phyloP scores from a whole-genome alignment of 2,113 vertebrate species.

The Myocastor coypus region DNA sequence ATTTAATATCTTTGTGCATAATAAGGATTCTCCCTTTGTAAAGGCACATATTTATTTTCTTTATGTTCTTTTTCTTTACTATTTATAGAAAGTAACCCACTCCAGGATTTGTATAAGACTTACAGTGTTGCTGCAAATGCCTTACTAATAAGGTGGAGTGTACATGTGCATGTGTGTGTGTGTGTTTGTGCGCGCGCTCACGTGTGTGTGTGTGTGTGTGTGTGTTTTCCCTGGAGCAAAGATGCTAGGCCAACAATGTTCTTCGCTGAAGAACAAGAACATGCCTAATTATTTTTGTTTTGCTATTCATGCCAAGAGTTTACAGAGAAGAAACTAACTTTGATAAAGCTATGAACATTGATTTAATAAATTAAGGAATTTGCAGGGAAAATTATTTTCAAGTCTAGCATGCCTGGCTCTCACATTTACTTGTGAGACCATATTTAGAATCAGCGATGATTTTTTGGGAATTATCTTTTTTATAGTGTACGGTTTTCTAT shows the following conservation, averaged over 20 bases:
- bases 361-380: not conserved
- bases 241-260: not conserved
- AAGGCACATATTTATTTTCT: constrained; percentile 5
- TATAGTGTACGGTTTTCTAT: not conserved
- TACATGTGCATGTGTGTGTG: not conserved
- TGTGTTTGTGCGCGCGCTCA: too few relatives aligned
- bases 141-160: not conserved
- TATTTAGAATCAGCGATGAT: not conserved
- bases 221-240: not conserved
- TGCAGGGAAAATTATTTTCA: not conserved
- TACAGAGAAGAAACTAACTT: constrained; percentile 18
- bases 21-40: not conserved
- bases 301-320: not conserved
- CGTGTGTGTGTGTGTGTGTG: not conserved
- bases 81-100: not conserved
- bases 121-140: not conserved
- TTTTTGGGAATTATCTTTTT: not conserved
- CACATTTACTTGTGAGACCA: not conserved
- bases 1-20: not conserved
- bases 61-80: not conserved
- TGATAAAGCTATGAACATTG: constrained; percentile 8
- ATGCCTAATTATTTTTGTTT: not conserved
- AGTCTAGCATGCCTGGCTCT: not conserved
- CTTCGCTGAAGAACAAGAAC: not conserved
- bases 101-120: constrained; percentile 27